Evolutionary conservation across 92 coral and sea anemone genomes (phyloP), one percentile per base, ranked within the genome.

Genomic region (Chrysogorgia sp.): DNA sequence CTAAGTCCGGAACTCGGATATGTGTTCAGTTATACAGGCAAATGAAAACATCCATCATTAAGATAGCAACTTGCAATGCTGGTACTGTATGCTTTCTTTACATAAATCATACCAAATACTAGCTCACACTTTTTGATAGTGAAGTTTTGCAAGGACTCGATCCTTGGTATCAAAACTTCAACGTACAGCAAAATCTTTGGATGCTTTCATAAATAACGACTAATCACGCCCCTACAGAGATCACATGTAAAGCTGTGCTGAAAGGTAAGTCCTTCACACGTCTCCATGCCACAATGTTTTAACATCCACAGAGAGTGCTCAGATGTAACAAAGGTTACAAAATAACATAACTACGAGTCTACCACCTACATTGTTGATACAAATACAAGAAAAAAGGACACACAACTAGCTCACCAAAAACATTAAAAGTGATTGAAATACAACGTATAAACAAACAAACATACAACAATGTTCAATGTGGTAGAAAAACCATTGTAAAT

Each of bases 211-310:
- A 3, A 63, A 7, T 32, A 2, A 63, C 43, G 32, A 0, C 40
- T 13, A 17, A 34, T 25, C 48, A 63, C 69, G 69, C 48, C 69
- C 20, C 69, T 33, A 10, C 28, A 28, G 32, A 34, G 48, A 20
- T 63, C 43, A 63, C 69, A 43, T 63, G 66, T 35, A 31, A 60
- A 20, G 28, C 4, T 21, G 35, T 26, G 12, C 43, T 68, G 76
- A 25, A 25, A 43, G 32, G 23, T 9, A 22, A 9, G 76, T 7
- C 10, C 24, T 9, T 17, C 4, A 14, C 2, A 12, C 22, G 7
- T 68, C 56, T 13, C 52, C 76, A 2, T 68, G 76, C 26, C 32
- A 22, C 21, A 17, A n/a, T n/a, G n/a, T n/a, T n/a, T n/a, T n/a
- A n/a, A n/a, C n/a, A n/a, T n/a, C n/a, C n/a, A 29, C 72, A 65